Evolutionary conservation across 1,140 invertebrate species (phyloP), one percentile per base, ranked within the genome.

Genomic region (Drosophila micromelanica): DNA sequence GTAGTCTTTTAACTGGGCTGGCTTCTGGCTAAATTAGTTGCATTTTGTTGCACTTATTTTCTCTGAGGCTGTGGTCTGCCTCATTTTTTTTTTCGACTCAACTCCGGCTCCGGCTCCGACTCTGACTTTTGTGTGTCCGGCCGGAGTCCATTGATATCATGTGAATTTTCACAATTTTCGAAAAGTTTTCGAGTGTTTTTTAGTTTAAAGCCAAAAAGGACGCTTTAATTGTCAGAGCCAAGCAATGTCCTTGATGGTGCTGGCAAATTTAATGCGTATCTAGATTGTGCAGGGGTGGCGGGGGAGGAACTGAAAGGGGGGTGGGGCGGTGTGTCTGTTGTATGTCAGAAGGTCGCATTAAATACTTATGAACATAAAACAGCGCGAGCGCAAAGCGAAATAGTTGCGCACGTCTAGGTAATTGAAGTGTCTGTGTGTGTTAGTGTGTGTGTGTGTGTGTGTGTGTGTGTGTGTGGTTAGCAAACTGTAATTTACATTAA

Each of bases 401-500:
- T 64, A 48, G 46, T 62, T 67, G 49, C 40, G 61, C 54, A 57
- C 68, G 80, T 82, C 79, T 82, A 69, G 80, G 76, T 84, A 84
- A 84, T 84, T 84, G 80, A 56, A 76, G 55, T 60, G 17, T 27
- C 38, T 12, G 11, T n/a, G 35, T 35, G 60, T 51, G 20, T 12
- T 37, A 17, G 48, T 40, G 46, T 5, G 35, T 42, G 11, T 51
- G 48, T 23, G 45, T 40, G 45, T 73, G 73, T 42, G 74, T 45
- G 40, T n/a, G 15, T 43, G 57, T 62, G 30, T 37, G 67, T 30
- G 32, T 80, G 76, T 51, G 81, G 74, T 84, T 77, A 49, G 70
- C 67, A 74, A 85, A 86, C 69, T 85, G 81, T 85, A 86, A 85
- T 85, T 85, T 85, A 84, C 81, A 85, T 85, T 85, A 86, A 85